These are phyloP conservation scores for Scomber japonicus DNA, from an alignment of 2,113 vertebrate genomes.

Conservation along the genomic window DNA sequence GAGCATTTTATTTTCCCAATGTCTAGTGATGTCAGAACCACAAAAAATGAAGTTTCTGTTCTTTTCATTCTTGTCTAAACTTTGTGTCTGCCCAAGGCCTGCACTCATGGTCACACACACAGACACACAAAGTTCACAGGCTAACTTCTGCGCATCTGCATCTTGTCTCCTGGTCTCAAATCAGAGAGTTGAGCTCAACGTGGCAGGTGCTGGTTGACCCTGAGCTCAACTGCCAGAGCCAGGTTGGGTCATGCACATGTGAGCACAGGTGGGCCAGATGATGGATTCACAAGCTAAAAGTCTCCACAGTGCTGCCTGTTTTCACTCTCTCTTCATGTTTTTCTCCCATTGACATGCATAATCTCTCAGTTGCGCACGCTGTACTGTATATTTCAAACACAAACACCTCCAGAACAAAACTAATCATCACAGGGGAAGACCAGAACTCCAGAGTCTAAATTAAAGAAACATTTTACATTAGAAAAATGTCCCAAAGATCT, in stretches of 20 bases:
- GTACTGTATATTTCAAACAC: conserved; percentile 19
- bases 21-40: conserved; percentile 43
- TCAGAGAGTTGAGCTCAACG: conserved; percentile 37
- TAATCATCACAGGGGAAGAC: conserved; percentile 8
- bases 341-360: not conserved
- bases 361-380: conserved; percentile 17
- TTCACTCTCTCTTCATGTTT: conserved; percentile 27
- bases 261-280: conserved; percentile 63
- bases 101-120: conserved; percentile 37
- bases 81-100: conserved; percentile 30
- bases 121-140: not conserved
- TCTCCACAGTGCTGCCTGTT: conserved; percentile 37
- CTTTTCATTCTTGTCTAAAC: conserved; percentile 41
- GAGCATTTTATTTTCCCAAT: conserved; percentile 13
- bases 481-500: not conserved
- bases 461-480: not conserved
- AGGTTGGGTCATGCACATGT: conserved; percentile 48
- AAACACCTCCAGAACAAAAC: conserved; percentile 6
- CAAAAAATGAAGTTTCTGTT: conserved; percentile 15
- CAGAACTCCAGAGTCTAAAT: not conserved
- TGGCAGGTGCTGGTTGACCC: conserved; percentile 64
- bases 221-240: conserved; percentile 34
- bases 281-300: conserved; percentile 53
- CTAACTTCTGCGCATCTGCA: conserved; percentile 51
- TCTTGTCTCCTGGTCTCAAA: conserved; percentile 60